Conservation (phyloP, 2,797 vertebrate genomes). For the Helostoma temminkii region DNA sequence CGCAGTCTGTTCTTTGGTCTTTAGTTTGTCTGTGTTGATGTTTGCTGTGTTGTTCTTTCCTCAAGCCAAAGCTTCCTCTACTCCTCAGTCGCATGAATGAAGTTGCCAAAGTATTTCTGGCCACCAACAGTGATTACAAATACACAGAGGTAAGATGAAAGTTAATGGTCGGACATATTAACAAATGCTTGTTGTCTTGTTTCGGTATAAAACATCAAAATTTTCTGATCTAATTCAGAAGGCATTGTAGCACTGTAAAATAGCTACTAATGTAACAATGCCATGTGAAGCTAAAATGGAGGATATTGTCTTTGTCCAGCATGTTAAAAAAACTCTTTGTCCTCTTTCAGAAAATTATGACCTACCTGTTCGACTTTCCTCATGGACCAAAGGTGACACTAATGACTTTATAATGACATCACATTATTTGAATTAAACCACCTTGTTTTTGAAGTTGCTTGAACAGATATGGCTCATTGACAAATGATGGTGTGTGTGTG, state of each 20-base stretch:
- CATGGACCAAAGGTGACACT: slow-evolving; percentile 92
- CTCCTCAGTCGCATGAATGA: slow-evolving; percentile 96
- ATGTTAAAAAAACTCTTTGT: not conserved
- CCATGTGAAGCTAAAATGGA: not conserved
- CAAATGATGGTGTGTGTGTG: not conserved
- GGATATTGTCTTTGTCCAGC: too few relatives aligned
- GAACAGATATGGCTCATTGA: too few relatives aligned
- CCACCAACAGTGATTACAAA: slow-evolving; percentile 96
- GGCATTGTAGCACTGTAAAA: too few relatives aligned
- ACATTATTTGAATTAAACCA: not conserved
- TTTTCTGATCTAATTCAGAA: not conserved
- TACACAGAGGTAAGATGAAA: slow-evolving; percentile 91
- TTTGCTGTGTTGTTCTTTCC: slow-evolving; percentile 22
- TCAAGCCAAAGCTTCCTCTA: slow-evolving; percentile 91
- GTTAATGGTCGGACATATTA: not conserved
- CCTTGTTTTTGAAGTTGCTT: not conserved
- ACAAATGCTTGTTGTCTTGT: not conserved
- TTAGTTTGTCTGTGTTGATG: not conserved
- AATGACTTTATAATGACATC: not conserved
- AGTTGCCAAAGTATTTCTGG: slow-evolving; percentile 94
- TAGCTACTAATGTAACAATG: not conserved
- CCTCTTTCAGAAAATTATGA: slow-evolving; percentile 94
- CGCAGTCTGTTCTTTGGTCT: not conserved
- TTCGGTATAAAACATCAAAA: not conserved
- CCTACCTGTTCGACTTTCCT: slow-evolving; percentile 94